Percentiles rank a stretch among this genome's conserved stretches.
Evolutionary conservation across 2,888 invertebrate genomes (phyloP).

Genomic region (Gisinianus flammeolus): DNA sequence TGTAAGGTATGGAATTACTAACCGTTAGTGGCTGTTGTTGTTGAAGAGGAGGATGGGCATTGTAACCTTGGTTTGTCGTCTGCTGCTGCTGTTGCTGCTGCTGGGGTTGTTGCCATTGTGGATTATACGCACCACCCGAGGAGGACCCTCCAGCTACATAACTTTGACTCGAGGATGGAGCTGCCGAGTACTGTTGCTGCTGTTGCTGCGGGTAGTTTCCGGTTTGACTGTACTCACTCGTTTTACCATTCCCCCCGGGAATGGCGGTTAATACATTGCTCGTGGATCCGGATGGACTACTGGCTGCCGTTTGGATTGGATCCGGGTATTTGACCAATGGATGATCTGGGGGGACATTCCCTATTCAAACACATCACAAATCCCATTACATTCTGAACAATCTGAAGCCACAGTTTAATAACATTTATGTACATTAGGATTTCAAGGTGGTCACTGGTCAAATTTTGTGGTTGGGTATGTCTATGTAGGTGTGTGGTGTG

Average conservation of each 20-base stretch:
- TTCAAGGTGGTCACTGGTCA: too few relatives aligned
- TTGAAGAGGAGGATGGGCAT: slow-evolving; percentile 34
- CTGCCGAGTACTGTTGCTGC: slow-evolving; percentile 7
- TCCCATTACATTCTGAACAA: too few relatives aligned
- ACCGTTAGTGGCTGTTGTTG: slow-evolving; percentile 40
- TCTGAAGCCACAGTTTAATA: too few relatives aligned
- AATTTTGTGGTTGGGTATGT: too few relatives aligned
- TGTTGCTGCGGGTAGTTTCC: not conserved
- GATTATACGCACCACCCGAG: slow-evolving; percentile 16
- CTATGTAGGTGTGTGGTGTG: too few relatives aligned
- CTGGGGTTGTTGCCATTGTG: slow-evolving; percentile 30
- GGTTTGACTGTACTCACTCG: slow-evolving; percentile 31
- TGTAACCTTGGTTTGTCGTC: slow-evolving; percentile 41
- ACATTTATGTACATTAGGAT: too few relatives aligned
- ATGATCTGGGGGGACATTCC: slow-evolving; percentile 58
- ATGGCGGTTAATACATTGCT: slow-evolving; percentile 51
- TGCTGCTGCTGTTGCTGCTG: slow-evolving; percentile 39
- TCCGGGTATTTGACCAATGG: slow-evolving; percentile 57
- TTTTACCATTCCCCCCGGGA: slow-evolving; percentile 42
- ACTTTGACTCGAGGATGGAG: slow-evolving; percentile 32
- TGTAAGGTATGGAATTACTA: slow-evolving; percentile 37
- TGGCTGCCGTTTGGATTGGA: slow-evolving; percentile 49
- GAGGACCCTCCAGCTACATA: too few relatives aligned
- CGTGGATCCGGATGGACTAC: slow-evolving; percentile 17
- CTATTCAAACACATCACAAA: slow-evolving; percentile 16